phyloP scores from a whole-genome alignment of 1,140 invertebrate genomes.

The Acarapis woodi region DNA sequence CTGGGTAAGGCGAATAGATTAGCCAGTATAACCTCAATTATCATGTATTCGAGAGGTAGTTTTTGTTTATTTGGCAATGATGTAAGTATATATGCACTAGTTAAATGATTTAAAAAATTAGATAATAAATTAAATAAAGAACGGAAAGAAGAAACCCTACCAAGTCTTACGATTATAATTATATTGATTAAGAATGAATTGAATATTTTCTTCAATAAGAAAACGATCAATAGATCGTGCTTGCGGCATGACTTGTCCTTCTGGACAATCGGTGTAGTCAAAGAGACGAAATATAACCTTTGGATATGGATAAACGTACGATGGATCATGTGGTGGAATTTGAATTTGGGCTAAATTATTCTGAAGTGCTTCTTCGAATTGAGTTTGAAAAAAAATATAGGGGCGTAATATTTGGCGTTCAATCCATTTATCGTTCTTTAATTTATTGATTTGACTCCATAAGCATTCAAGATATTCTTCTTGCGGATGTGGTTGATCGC shows the following conservation, averaged over 20 bases:
- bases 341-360: constrained; percentile 68
- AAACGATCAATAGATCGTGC: constrained; percentile 91
- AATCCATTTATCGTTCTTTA: constrained; percentile 77
- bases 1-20: constrained; percentile 77
- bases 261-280: constrained; percentile 93
- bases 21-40: constrained; percentile 66
- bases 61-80: constrained; percentile 74
- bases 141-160: constrained; percentile 19
- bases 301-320: constrained; percentile 59
- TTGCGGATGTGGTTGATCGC: constrained; percentile 70
- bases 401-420: constrained; percentile 85
- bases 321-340: constrained; percentile 67
- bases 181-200: constrained; percentile 69
- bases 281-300: constrained; percentile 68
- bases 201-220: constrained; percentile 84
- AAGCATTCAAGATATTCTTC: constrained; percentile 95
- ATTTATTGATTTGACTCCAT: constrained; percentile 76
- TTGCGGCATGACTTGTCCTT: constrained; percentile 45
- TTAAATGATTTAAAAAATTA: constrained; percentile 14
- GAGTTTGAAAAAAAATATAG: constrained; percentile 79
- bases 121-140: constrained; percentile 5
- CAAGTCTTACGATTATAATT: constrained; percentile 74
- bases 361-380: constrained; percentile 74
- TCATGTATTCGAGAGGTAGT: constrained; percentile 89
- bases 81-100: constrained; percentile 45